Conservation (phyloP, 2,888 invertebrate genomes). For the Lobophora halterata region DNA sequence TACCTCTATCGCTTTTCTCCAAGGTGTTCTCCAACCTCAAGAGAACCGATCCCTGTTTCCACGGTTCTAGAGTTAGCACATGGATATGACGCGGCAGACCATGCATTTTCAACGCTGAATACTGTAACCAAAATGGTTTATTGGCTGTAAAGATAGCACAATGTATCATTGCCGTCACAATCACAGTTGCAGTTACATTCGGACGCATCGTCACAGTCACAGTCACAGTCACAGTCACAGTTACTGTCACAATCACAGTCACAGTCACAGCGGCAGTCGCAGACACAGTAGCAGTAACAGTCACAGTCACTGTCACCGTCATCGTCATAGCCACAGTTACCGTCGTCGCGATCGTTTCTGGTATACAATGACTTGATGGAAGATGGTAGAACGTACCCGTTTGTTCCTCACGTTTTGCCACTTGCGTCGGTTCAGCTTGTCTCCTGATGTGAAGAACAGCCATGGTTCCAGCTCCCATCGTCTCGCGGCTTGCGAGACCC, state of each 20-base stretch:
- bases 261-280: no score
- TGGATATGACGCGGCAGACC: conserved; percentile 79
- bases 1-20: conserved; percentile 60
- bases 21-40: conserved; percentile 82
- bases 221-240: no score
- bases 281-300: no score
- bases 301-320: no score
- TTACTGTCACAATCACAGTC: no score
- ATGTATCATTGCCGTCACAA: no score
- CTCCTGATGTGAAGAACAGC: conserved; percentile 63
- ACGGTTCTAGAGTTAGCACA: conserved; percentile 81
- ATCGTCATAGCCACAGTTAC: no score
- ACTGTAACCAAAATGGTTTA: conserved; percentile 47
- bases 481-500: conserved; percentile 44
- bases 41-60: conserved; percentile 75
- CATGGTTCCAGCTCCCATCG: conserved; percentile 62
- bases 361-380: neutral
- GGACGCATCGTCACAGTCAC: no score
- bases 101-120: conserved; percentile 59
- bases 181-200: no score
- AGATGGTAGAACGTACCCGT: conserved; percentile 40
- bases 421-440: conserved; percentile 61
- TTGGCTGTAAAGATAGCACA: no score
- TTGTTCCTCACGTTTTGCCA: conserved; percentile 69
- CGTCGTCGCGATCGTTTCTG: no score